Conservation (phyloP, 2,113 vertebrate genomes). For the Erinaceus europaeus region DNA sequence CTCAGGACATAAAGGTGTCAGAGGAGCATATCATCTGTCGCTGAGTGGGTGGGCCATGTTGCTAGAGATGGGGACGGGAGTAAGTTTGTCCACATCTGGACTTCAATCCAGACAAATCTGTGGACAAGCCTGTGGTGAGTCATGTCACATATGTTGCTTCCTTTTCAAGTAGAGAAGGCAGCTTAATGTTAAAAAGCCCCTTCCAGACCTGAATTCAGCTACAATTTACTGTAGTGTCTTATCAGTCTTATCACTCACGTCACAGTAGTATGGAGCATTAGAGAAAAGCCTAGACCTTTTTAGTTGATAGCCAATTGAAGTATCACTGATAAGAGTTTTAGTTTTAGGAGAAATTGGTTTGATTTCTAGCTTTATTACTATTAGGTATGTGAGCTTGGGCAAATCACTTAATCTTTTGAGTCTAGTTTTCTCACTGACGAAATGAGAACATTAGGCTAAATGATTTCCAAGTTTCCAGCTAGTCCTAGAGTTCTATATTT, state of each 20-base stretch:
- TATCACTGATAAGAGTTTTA: slow-evolving; percentile 66
- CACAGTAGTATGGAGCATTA: slow-evolving; percentile 29
- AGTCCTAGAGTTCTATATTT: slow-evolving; percentile 77
- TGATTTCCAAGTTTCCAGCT: slow-evolving; percentile 60
- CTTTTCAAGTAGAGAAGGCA: too few relatives aligned
- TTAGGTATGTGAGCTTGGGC: slow-evolving; percentile 68
- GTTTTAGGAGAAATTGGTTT: slow-evolving; percentile 68
- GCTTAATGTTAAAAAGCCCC: background rate
- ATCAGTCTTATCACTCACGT: background rate
- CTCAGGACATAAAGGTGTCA: background rate
- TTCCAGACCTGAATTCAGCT: slow-evolving; percentile 25
- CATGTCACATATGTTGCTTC: too few relatives aligned
- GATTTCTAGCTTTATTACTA: slow-evolving; percentile 71
- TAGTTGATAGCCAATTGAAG: slow-evolving; percentile 54
- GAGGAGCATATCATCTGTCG: background rate
- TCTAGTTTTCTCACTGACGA: slow-evolving; percentile 63
- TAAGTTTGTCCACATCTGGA: background rate
- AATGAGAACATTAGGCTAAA: slow-evolving; percentile 52
- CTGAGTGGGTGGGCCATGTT: background rate
- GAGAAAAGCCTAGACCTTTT: slow-evolving; percentile 57
- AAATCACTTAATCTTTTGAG: slow-evolving; percentile 41
- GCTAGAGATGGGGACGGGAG: background rate
- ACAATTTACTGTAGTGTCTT: slow-evolving; percentile 30
- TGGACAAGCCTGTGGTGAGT: background rate
- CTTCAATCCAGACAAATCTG: background rate